Evolutionary conservation across 2,888 invertebrate species (phyloP).

Genomic region (Apeira syringaria): DNA sequence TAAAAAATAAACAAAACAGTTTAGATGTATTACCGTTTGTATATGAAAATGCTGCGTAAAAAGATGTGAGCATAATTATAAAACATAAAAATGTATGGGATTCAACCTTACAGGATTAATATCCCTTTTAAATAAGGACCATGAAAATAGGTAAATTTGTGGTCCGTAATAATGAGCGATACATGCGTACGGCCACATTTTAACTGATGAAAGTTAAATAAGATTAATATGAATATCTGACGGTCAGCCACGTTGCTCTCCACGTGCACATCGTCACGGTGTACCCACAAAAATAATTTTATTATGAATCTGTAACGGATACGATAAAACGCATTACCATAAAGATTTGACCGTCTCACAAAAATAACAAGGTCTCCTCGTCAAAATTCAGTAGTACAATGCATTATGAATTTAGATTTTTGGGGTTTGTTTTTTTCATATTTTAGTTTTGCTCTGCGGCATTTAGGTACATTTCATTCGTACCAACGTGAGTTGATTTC

Average conservation of each 20-base stretch:
- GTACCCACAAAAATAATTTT: constrained; percentile 42
- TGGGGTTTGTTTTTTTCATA: background rate
- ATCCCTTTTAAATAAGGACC: background rate
- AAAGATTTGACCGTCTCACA: constrained; percentile 46
- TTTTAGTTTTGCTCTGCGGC: no score
- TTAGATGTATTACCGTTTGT: no score
- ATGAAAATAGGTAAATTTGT: background rate
- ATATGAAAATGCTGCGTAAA: no score
- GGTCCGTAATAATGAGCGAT: constrained; percentile 7
- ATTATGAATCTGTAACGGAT: constrained; percentile 67
- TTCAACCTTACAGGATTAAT: no score
- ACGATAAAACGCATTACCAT: constrained; percentile 54
- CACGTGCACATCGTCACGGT: constrained; percentile 55
- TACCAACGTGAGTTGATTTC: no score
- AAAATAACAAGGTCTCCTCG: constrained; percentile 38
- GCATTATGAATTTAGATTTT: background rate
- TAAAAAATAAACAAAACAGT: no score
- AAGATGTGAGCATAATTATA: background rate
- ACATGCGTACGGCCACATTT: constrained; percentile 22
- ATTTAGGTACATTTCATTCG: no score
- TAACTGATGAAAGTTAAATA: constrained; percentile 62
- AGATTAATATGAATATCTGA: constrained; percentile 58
- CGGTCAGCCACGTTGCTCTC: constrained; percentile 49
- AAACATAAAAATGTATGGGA: no score
- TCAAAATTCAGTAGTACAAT: background rate